Evolutionary conservation across 2,797 vertebrate genomes (phyloP).

Genomic region (Lycodopsis pacificus): DNA sequence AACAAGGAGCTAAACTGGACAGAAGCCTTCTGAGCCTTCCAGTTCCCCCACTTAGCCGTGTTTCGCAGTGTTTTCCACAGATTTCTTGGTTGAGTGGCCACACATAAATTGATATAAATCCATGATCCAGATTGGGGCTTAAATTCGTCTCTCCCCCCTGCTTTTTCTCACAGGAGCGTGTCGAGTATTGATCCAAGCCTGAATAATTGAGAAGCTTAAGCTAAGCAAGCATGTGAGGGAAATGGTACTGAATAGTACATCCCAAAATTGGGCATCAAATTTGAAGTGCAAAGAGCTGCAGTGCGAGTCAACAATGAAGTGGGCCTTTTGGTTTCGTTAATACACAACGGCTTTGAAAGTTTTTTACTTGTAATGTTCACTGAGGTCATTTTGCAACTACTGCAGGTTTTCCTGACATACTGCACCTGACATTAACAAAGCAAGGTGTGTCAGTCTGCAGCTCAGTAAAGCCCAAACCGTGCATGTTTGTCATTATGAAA

Average conservation of each 20-base stretch:
- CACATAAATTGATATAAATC: slow-evolving; percentile 84
- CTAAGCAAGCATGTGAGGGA: slow-evolving; percentile 79
- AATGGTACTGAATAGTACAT: slow-evolving; percentile 77
- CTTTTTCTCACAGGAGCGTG: slow-evolving; percentile 74
- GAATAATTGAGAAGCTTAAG: slow-evolving; percentile 85
- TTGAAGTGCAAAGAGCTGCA: slow-evolving; percentile 53
- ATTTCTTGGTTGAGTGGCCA: slow-evolving; percentile 76
- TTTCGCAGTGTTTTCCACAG: slow-evolving; percentile 72
- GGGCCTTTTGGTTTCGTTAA: slow-evolving; percentile 26
- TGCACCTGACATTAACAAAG: slow-evolving; percentile 4
- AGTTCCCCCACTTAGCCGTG: slow-evolving; percentile 64
- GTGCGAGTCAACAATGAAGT: slow-evolving; percentile 57
- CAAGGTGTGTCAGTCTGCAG: slow-evolving; percentile 28
- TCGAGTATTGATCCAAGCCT: slow-evolving; percentile 82
- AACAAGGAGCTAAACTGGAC: slow-evolving; percentile 68
- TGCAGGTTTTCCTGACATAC: neutral
- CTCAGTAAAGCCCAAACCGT: slow-evolving; percentile 15
- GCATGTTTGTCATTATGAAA: slow-evolving; percentile 62
- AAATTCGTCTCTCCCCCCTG: slow-evolving; percentile 64
- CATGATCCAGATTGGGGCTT: slow-evolving; percentile 80
- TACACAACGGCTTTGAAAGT: slow-evolving; percentile 17
- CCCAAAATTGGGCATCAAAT: slow-evolving; percentile 71
- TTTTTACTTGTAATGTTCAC: neutral
- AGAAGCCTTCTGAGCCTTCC: slow-evolving; percentile 41
- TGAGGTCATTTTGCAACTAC: neutral